Base-by-base conservation (phyloP, 2,113 vertebrate genomes). In the Istiophorus platypterus region DNA sequence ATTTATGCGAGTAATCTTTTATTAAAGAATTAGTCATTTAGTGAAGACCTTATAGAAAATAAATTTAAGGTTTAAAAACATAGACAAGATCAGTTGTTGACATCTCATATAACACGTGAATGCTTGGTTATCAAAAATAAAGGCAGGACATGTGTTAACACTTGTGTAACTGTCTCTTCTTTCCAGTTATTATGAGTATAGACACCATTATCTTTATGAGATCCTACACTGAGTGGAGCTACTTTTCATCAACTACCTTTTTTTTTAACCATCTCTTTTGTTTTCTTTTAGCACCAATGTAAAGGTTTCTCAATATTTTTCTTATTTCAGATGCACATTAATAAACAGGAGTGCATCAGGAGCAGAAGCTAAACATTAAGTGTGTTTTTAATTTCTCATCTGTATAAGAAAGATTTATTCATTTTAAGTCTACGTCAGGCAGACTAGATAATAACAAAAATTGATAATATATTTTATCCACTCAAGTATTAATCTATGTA, bases 1-100 rank as follows among this genome's bases (percentile, higher is more conserved):
- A 92, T 92, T 90, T 90, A 93, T 93, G 75, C 74, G 70, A 59
- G 34, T 13, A 37, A 13, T 64, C 9, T 76, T 84, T 88, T 82
- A 41, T n/a, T 54, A 18, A 73, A 67, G 34, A 65, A n/a, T 70
- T 26, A n/a, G 14, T 81, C 10, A 76, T 49, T 78, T 4, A 51
- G 20, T 27, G 18, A 20, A 75, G 11, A 54, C 34, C 22, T 61
- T 22, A 41, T 1, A 8, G 9, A 75, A 66, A 78, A 57, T 49
- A 67, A 41, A 72, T 63, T 51, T n/a, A 71, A 56, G 18, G 37
- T 70, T 52, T 69, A 72, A 86, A 82, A 69, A n/a, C 7, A 69
- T 22, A 87, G 31, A 52, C 9, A 41, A 31, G 14, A 31, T 51
- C 42, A 76, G 4, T 2, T 2, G 14, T 73, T 68, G 57, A 49